Percentiles rank a stretch among this genome's conserved stretches.
Conservation (phyloP, 2,797 vertebrate genomes). For the Moxostoma hubbsi region DNA sequence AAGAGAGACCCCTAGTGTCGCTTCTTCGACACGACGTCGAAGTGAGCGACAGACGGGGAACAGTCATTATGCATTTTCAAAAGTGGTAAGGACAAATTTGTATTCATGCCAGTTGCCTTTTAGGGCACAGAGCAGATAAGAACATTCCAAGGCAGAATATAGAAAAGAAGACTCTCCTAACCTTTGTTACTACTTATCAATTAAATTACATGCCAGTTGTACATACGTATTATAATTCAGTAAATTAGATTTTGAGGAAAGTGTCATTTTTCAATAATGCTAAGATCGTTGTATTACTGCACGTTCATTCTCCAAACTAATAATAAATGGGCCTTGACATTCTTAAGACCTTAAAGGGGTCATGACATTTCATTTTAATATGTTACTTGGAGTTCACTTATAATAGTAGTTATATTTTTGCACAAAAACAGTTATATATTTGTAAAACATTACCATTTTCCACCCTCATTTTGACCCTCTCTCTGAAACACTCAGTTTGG, state of each 20-base stretch:
- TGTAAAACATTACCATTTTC: too few species aligned
- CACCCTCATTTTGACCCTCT: too few species aligned
- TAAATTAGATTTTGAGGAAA: conserved; percentile 60
- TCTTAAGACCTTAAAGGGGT: too few species aligned
- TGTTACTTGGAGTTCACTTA: too few species aligned
- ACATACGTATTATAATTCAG: conserved; percentile 57
- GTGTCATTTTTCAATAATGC: conserved; percentile 60
- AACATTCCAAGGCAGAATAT: conserved; percentile 36
- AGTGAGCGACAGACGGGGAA: too few species aligned
- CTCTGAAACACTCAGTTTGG: too few species aligned
- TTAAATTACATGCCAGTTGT: conserved; percentile 58
- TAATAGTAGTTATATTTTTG: too few species aligned
- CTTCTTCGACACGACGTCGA: too few species aligned
- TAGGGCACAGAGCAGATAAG: conserved; percentile 52
- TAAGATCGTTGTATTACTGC: conserved; percentile 29
- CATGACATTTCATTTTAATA: too few species aligned
- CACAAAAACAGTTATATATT: too few species aligned
- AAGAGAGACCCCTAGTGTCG: too few species aligned
- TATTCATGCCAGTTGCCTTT: conserved; percentile 54
- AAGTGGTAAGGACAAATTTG: conserved; percentile 42
- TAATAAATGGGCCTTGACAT: not conserved
- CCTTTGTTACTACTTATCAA: conserved; percentile 59
- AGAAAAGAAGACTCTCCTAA: conserved; percentile 39
- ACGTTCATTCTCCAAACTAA: conserved; percentile 19
- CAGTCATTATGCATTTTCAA: conserved; percentile 16